Conservation (phyloP, 1,140 invertebrate species). For the Anoplophora glabripennis region DNA sequence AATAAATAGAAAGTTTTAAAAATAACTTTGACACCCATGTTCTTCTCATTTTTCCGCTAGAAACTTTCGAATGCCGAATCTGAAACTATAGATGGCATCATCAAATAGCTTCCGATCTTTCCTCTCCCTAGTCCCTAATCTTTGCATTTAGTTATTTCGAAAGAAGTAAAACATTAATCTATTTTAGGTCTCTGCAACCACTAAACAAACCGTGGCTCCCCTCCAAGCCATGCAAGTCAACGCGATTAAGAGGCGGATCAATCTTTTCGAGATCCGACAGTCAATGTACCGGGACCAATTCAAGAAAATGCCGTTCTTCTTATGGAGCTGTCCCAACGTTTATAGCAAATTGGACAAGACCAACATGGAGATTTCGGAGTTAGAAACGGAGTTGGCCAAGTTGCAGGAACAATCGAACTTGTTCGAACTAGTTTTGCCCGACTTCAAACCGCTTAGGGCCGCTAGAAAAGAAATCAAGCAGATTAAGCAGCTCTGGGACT, state of each 20-base stretch:
- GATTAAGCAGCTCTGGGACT: conserved; percentile 87
- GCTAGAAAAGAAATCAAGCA: conserved; percentile 76
- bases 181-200: conserved; percentile 62
- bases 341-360: conserved; percentile 75
- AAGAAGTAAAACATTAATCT: too few species aligned
- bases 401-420: conserved; percentile 74
- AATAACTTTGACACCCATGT: too few species aligned
- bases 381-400: conserved; percentile 68
- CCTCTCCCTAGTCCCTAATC: too few species aligned
- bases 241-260: conserved; percentile 60
- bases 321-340: conserved; percentile 68
- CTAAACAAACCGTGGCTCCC: conserved; percentile 85
- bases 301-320: conserved; percentile 61
- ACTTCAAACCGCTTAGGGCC: conserved; percentile 73
- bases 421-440: conserved; percentile 82
- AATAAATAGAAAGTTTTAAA: too few species aligned
- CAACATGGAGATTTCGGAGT: conserved; percentile 61
- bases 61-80: too few species aligned
- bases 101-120: too few species aligned
- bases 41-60: too few species aligned
- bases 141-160: too few species aligned
- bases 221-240: conserved; percentile 64
- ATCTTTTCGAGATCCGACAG: conserved; percentile 77
- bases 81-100: too few species aligned
- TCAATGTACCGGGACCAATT: conserved; percentile 77